These are phyloP conservation scores for Anarrhichthys ocellatus DNA, from an alignment of 2,113 vertebrate species.

Conservation along the genomic window DNA sequence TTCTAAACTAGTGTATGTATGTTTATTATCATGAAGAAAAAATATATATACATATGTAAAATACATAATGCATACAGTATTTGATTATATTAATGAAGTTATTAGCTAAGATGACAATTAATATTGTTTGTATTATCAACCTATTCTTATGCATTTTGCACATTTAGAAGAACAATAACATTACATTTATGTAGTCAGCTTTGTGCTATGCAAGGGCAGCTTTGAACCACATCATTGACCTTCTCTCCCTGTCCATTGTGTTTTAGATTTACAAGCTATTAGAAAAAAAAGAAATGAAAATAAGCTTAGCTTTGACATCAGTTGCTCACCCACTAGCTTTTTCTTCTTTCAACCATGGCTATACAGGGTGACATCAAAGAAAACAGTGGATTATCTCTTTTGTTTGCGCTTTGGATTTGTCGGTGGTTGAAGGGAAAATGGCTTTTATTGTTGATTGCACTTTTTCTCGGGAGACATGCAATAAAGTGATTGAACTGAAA, in stretches of 20 bases:
- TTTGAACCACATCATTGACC: slow-evolving; percentile 87
- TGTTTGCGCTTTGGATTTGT: slow-evolving; percentile 87
- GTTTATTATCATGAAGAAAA: slow-evolving; percentile 82
- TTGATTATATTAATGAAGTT: slow-evolving; percentile 80
- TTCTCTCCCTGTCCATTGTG: slow-evolving; percentile 73
- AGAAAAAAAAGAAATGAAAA: slow-evolving; percentile 60
- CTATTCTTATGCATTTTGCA: slow-evolving; percentile 96
- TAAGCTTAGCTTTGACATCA: slow-evolving; percentile 87
- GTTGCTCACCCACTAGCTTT: slow-evolving; percentile 86
- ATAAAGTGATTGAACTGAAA: slow-evolving; percentile 84
- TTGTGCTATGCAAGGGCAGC: slow-evolving; percentile 98
- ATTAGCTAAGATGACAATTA: slow-evolving; percentile 80
- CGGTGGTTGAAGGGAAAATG: slow-evolving; percentile 86
- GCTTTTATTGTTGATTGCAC: slow-evolving; percentile 92
- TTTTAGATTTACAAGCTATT: slow-evolving; percentile 81
- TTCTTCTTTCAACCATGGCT: slow-evolving; percentile 75
- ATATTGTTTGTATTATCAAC: slow-evolving; percentile 88
- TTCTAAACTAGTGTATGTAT: slow-evolving; percentile 82
- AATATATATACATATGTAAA: slow-evolving; percentile 82
- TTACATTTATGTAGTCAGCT: slow-evolving; percentile 93
- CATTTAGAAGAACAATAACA: slow-evolving; percentile 90
- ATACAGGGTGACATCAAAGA: slow-evolving; percentile 75
- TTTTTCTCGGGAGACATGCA: slow-evolving; percentile 89
- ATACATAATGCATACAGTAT: slow-evolving; percentile 82
- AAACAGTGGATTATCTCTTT: slow-evolving; percentile 78